Evolutionary conservation across 2,113 vertebrate species (phyloP).

Genomic region (Mohoua ochrocephala): DNA sequence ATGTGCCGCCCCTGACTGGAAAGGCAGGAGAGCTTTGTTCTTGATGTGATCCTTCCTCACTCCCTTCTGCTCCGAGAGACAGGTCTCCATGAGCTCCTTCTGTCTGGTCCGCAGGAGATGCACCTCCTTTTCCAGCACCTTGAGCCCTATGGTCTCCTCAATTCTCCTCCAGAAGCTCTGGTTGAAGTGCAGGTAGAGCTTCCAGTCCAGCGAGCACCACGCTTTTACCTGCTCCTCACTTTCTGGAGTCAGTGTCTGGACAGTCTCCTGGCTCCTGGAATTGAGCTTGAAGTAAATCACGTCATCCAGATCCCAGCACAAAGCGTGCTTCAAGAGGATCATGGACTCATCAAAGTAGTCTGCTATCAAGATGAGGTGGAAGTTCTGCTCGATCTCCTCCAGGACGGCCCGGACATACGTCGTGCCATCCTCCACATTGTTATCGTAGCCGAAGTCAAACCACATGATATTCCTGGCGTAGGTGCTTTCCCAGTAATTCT

Average conservation of each 20-base stretch:
- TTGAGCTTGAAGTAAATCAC: conserved; percentile 83
- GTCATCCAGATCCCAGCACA: conserved; percentile 86
- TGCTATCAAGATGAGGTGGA: conserved; percentile 80
- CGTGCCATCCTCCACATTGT: background rate
- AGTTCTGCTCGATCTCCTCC: conserved; percentile 68
- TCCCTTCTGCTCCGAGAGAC: conserved; percentile 67
- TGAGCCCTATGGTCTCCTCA: conserved; percentile 55
- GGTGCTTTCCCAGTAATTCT: background rate
- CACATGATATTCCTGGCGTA: conserved; percentile 80
- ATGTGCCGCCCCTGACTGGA: conserved; percentile 76
- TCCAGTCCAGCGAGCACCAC: conserved; percentile 86
- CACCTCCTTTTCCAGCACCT: conserved; percentile 74
- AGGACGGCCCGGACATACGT: conserved; percentile 49
- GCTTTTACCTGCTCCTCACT: conserved; percentile 63
- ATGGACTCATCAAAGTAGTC: conserved; percentile 90
- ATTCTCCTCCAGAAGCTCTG: conserved; percentile 80
- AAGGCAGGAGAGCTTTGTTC: conserved; percentile 73
- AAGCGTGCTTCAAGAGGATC: conserved; percentile 77
- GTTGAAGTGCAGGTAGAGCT: conserved; percentile 86
- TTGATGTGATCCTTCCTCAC: conserved; percentile 56
- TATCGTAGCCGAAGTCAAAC: conserved; percentile 85
- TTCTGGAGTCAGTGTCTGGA: conserved; percentile 28
- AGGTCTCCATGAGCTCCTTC: conserved; percentile 67
- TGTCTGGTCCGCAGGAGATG: conserved; percentile 56
- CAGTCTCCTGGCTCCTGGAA: conserved; percentile 64